Base-by-base conservation (phyloP, 2,113 vertebrate genomes). In the Paratilapia polleni region DNA sequence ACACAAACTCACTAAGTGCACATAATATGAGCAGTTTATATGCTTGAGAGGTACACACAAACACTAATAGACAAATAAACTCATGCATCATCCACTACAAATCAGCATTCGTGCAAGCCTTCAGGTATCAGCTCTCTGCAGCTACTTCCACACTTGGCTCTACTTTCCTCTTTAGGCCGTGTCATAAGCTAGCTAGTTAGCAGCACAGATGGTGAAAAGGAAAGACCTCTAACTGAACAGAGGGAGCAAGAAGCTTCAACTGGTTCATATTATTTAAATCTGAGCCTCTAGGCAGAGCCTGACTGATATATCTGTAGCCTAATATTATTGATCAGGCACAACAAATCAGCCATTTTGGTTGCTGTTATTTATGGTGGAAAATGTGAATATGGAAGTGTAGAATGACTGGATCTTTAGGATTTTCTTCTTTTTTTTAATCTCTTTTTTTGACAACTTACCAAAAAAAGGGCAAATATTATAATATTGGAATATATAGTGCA, bases 181-280 rank as follows among this genome's bases (percentile, higher is more conserved):
- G 62, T 22, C 57, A 22, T 79, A 19, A 77, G 64, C 47, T 59
- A 77, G 57, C 31, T 63, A 70, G 85, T 74, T 76, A 81, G 74
- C 31, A 3, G 59, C 28, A 17, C 70, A 64, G 49, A 73, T 88
- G 66, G 79, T 66, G 87, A 12, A 36, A 60, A 52, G 43, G 9
- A 20, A 74, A 74, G 43, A 58, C 34, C 82, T 52, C 41, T 56
- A 84, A 85, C 87, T 80, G 87, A 63, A 77, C 28, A 22, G 78
- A 52, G 56, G 36, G 24, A 79, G 49, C 24, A 52, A 47, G 52
- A 4, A 14, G 38, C 36, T 58, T 68, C 64, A 43, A 15, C 47
- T 11, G 17, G 28, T 34, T 73, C 26, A n/a, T 20, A 13, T 6
- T 52, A 47, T 73, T 54, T 73, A 73, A 2, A 2, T 28, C 49